These are phyloP conservation scores for Heliconius ethilla DNA, from an alignment of 2,888 invertebrate species.

Conservation along the genomic window DNA sequence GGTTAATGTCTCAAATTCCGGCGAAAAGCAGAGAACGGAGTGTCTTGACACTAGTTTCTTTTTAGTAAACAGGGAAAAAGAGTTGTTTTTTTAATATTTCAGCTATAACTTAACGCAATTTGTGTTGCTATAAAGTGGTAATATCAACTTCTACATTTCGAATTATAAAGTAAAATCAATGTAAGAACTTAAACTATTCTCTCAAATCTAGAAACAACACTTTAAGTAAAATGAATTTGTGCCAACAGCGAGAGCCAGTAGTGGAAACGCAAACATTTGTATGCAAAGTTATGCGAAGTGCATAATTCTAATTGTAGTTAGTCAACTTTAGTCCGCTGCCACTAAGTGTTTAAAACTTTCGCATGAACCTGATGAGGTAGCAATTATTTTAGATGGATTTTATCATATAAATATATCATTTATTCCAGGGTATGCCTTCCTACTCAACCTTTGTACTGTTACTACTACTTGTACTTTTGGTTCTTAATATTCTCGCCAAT, in stretches of 20 bases:
- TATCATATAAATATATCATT: too few species aligned
- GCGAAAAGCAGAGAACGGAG: too few species aligned
- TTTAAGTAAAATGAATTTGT: neutral
- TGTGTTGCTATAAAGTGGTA: neutral
- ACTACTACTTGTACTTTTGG: too few species aligned
- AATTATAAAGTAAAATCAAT: neutral
- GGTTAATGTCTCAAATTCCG: too few species aligned
- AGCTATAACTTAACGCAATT: too few species aligned
- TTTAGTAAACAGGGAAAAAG: too few species aligned
- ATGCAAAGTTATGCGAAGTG: constrained; percentile 24
- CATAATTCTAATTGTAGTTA: constrained; percentile 24
- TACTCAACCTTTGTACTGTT: too few species aligned
- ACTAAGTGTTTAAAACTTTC: constrained; percentile 3
- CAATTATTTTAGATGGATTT: neutral
- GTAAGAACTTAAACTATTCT: neutral
- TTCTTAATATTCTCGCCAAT: too few species aligned
- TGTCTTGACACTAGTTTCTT: too few species aligned
- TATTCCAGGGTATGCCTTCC: too few species aligned
- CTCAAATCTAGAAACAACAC: constrained; percentile 1
- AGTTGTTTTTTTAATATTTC: too few species aligned
- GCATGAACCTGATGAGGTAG: neutral
- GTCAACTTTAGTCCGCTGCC: constrained; percentile 8
- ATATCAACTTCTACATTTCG: neutral
- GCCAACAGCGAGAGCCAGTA: neutral
- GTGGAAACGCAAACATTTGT: constrained; percentile 8